Evolutionary conservation across 2,888 invertebrate species (phyloP).

Genomic region (Taphrorychus bicolor): DNA sequence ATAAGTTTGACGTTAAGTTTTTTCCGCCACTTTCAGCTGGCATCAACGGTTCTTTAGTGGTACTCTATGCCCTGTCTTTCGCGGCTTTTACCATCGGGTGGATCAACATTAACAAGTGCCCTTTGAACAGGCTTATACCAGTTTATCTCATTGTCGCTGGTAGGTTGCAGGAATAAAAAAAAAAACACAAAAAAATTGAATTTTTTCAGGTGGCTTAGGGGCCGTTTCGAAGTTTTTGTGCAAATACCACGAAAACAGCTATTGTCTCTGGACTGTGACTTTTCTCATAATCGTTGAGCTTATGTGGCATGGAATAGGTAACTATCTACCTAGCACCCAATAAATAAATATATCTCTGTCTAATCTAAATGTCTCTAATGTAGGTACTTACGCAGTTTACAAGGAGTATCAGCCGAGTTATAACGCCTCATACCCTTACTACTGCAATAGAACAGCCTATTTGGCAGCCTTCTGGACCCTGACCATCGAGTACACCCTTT

Average conservation of each 20-base stretch:
- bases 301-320: conserved; percentile 50
- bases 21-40: conserved; percentile 47
- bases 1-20: neutral
- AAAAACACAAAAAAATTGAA: too few relatives aligned
- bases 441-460: conserved; percentile 53
- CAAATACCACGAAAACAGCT: conserved; percentile 43
- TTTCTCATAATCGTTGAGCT: conserved; percentile 45
- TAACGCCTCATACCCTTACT: conserved; percentile 37
- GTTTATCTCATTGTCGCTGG: conserved; percentile 56
- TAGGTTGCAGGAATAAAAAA: too few relatives aligned
- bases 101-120: conserved; percentile 54
- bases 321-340: conserved; percentile 27
- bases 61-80: conserved; percentile 53
- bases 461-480: conserved; percentile 56
- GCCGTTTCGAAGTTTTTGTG: conserved; percentile 49
- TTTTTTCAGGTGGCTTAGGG: conserved; percentile 51
- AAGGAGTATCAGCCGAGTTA: conserved; percentile 54
- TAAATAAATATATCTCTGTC: too few relatives aligned
- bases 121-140: conserved; percentile 54
- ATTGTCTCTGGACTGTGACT: conserved; percentile 46
- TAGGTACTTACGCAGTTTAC: conserved; percentile 52
- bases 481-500: conserved; percentile 52
- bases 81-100: conserved; percentile 54
- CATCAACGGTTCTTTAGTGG: conserved; percentile 54
- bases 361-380: neutral